These are phyloP conservation scores for Eolophus roseicapilla DNA, from an alignment of 2,113 vertebrate genomes.

Conservation along the genomic window DNA sequence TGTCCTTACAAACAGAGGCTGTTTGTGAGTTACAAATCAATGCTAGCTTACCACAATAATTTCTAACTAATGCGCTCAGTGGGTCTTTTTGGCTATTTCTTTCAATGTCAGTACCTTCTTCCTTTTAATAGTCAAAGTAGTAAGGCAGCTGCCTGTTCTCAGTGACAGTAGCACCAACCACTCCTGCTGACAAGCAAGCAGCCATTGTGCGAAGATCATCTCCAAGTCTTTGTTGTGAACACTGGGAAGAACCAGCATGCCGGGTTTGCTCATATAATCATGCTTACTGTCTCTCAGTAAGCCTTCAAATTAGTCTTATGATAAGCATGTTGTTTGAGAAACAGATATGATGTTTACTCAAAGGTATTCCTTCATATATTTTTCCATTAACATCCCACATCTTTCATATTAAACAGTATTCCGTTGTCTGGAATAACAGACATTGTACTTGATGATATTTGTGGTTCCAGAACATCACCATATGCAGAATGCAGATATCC, in stretches of 20 bases:
- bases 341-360: background rate
- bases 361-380: background rate
- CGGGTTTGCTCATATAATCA: background rate
- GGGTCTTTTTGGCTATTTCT: background rate
- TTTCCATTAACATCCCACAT: background rate
- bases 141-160: background rate
- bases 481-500: background rate
- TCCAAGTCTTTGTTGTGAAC: background rate
- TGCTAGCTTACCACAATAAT: background rate
- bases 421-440: background rate
- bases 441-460: background rate
- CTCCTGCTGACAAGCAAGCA: background rate
- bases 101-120: background rate
- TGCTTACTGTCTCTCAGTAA: background rate
- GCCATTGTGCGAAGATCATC: background rate
- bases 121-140: background rate
- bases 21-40: background rate
- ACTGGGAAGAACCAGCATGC: background rate
- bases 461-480: background rate
- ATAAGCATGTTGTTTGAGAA: background rate
- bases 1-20: background rate
- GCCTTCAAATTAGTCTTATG: background rate
- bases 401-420: background rate
- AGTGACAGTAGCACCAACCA: accelerated
- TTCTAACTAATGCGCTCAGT: background rate